Evolutionary conservation across 2,797 vertebrate genomes (phyloP), one percentile per base, ranked within the genome.

Genomic region (Balearica regulorum): DNA sequence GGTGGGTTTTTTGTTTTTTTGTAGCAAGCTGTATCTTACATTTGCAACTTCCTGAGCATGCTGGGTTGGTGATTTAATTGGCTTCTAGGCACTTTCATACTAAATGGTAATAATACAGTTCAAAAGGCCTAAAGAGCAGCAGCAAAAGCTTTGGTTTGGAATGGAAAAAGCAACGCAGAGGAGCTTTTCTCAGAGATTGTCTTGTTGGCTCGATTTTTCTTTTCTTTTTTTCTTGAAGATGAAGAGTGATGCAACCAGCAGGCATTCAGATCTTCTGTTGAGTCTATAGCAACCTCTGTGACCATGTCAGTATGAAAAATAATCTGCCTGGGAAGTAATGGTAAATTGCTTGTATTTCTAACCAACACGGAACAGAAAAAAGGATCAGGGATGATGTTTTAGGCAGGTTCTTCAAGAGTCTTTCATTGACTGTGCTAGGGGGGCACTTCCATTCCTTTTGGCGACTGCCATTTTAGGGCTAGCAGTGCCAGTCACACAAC

Each of bases 361-460:
- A 51, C 13, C 11, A 66, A 35, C 12, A 13, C 7, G 68, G 28
- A 71, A 24, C 8, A 69, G n/a, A 17, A 20, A 46, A 83, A 61
- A 61, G 1, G 4, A 2, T 10, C 0, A 0, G 4, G 11, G 5
- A 18, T 81, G 14, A 71, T 61, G 16, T 71, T 77, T 39, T 75
- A 19, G 33, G 37, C 21, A 75, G 21, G 5, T 49, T 91, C 24
- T 78, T 87, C 26, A 39, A 72, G 80, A 58, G 12, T 21, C 0
- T 85, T 9, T 77, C 31, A 53, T 6, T 71, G n/a, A n/a, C 26
- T 51, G 6, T n/a, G 31, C 37, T 54, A 13, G 20, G 13, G 37
- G 7, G 10, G 2, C 18, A 43, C 3, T 71, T 81, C 37, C 9
- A 10, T 80, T 77, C 37, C 35, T 78, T 80, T 75, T 65, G 26